Evolutionary conservation across 2,888 invertebrate genomes (phyloP).

Genomic region (Zhuqinia jingwanae): DNA sequence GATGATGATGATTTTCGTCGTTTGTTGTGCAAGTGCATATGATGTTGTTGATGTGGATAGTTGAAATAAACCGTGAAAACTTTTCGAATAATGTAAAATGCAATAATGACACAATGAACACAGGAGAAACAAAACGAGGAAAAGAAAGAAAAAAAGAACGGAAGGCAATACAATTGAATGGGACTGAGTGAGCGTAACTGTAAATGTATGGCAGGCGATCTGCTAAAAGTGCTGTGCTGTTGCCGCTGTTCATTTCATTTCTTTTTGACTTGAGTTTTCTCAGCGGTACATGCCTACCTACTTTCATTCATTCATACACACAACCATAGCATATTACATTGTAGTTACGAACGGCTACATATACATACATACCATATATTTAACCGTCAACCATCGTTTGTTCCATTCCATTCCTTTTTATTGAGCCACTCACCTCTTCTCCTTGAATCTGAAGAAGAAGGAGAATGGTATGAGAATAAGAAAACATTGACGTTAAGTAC

Average conservation of each 20-base stretch:
- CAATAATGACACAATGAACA: constrained; percentile 56
- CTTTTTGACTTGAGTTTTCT: neutral
- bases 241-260: constrained; percentile 16
- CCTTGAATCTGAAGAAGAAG: neutral
- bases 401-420: constrained; percentile 56
- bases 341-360: no score
- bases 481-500: neutral
- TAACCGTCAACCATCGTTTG: constrained; percentile 41
- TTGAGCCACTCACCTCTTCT: constrained; percentile 51
- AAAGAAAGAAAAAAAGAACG: constrained; percentile 42
- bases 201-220: constrained; percentile 9
- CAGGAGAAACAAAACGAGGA: neutral
- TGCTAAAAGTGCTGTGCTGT: neutral
- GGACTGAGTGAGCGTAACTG: constrained; percentile 30
- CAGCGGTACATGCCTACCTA: neutral
- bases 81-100: constrained; percentile 67
- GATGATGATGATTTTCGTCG: constrained; percentile 44
- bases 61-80: constrained; percentile 63
- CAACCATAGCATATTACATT: no score
- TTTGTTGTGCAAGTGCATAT: constrained; percentile 47
- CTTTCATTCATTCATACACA: neutral
- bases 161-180: constrained; percentile 47
- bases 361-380: constrained; percentile 20
- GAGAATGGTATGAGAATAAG: neutral
- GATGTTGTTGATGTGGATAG: constrained; percentile 48